Conservation (phyloP, 2,113 vertebrate species). For the Halcyon malimbica region DNA sequence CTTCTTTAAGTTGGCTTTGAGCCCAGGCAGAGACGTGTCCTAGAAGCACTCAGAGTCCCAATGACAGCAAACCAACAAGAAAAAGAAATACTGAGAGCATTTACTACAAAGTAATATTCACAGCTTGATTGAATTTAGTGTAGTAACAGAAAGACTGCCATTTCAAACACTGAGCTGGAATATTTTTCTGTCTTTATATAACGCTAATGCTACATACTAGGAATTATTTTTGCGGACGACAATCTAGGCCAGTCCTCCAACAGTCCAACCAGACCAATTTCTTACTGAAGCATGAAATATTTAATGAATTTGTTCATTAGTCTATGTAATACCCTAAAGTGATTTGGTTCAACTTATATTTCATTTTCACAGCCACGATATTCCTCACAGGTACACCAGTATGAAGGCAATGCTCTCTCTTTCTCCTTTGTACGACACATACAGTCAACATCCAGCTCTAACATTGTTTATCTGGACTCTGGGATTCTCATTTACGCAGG, state of each 20-base stretch:
- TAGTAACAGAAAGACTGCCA: not conserved
- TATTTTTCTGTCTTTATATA: not conserved
- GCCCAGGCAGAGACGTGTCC: not conserved
- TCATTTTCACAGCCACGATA: not conserved
- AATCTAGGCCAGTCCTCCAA: not conserved
- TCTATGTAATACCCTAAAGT: not conserved
- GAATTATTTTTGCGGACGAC: not conserved
- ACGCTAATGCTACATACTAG: not conserved
- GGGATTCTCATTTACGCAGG: not conserved
- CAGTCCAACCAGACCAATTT: not conserved
- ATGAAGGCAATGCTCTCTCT: not conserved
- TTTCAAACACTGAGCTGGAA: not conserved
- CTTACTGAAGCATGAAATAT: not conserved
- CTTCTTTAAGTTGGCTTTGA: not conserved
- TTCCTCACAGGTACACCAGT: not conserved
- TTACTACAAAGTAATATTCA: not conserved
- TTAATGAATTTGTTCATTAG: not conserved
- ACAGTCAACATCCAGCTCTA: not conserved
- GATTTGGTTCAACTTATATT: not conserved
- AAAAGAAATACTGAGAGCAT: not conserved
- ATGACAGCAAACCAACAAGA: not conserved
- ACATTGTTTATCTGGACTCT: not conserved
- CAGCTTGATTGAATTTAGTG: not conserved
- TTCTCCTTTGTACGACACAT: not conserved
- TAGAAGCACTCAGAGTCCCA: not conserved